phyloP scores from a whole-genome alignment of 2,797 vertebrate genomes.

The Gymnopithys bicolor region DNA sequence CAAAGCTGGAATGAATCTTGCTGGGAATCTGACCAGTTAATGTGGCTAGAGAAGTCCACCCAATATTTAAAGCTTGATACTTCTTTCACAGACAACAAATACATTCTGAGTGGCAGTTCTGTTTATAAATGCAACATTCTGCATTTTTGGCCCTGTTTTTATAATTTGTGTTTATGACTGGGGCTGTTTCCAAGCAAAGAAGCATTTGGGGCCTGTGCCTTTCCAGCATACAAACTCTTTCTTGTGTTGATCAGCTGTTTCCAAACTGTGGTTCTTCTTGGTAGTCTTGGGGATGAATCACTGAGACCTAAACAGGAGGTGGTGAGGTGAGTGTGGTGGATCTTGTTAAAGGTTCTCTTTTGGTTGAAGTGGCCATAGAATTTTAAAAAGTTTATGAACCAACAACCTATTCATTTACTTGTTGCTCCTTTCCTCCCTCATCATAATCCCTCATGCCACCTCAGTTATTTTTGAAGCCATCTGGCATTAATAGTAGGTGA shows the following conservation, averaged over 20 bases:
- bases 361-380: background rate
- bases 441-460: background rate
- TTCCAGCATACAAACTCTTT: conserved; percentile 17
- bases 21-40: conserved; percentile 29
- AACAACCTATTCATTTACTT: background rate
- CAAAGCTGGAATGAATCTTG: conserved; percentile 34
- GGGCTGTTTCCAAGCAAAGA: background rate
- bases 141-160: conserved; percentile 33
- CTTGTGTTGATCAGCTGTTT: conserved; percentile 24
- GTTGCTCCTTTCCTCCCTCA: background rate
- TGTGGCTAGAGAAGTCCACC: conserved; percentile 27
- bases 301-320: conserved; percentile 16
- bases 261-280: conserved; percentile 23
- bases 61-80: background rate
- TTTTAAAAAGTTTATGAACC: conserved; percentile 28
- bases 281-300: conserved; percentile 31
- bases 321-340: background rate
- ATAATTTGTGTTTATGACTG: conserved; percentile 24
- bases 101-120: conserved; percentile 15
- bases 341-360: conserved; percentile 30
- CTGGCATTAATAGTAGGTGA: background rate
- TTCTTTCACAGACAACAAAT: conserved; percentile 34
- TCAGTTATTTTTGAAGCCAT: background rate
- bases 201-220: background rate
- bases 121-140: conserved; percentile 37